phyloP scores from a whole-genome alignment of 2,888 invertebrate species.

The Nephrotoma appendiculata region DNA sequence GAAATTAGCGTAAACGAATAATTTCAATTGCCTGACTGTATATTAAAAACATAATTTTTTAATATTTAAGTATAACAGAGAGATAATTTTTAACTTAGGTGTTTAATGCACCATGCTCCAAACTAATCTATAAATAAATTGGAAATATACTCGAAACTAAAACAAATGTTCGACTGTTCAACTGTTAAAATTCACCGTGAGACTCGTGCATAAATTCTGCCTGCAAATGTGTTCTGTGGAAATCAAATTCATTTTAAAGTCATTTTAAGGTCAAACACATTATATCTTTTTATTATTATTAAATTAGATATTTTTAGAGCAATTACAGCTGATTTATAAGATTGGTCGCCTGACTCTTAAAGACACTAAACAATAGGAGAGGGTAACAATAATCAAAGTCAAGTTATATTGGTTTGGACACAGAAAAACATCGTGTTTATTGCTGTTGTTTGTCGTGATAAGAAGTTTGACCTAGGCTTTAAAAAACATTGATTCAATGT shows the following conservation, averaged over 20 bases:
- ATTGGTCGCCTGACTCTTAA: background rate
- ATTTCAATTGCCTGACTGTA: background rate
- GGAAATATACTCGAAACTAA: background rate
- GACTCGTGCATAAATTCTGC: background rate
- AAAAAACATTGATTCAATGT: background rate
- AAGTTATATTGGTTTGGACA: no score
- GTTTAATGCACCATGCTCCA: no score
- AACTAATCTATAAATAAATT: background rate
- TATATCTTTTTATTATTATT: background rate
- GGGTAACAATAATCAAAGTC: background rate
- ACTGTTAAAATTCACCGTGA: background rate
- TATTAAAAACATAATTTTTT: background rate
- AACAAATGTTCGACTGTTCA: background rate
- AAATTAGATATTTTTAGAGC: background rate
- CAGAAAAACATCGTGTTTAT: background rate
- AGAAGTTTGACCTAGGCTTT: background rate
- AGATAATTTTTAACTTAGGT: no score
- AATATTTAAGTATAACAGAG: no score
- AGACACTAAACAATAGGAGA: background rate
- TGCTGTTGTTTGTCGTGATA: background rate
- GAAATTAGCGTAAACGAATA: background rate
- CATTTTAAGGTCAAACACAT: background rate
- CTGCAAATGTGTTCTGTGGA: background rate
- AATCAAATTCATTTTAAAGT: background rate
- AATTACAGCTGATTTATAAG: background rate